Base-by-base conservation (phyloP, 2,888 invertebrate genomes). In the Tenthredo livida region DNA sequence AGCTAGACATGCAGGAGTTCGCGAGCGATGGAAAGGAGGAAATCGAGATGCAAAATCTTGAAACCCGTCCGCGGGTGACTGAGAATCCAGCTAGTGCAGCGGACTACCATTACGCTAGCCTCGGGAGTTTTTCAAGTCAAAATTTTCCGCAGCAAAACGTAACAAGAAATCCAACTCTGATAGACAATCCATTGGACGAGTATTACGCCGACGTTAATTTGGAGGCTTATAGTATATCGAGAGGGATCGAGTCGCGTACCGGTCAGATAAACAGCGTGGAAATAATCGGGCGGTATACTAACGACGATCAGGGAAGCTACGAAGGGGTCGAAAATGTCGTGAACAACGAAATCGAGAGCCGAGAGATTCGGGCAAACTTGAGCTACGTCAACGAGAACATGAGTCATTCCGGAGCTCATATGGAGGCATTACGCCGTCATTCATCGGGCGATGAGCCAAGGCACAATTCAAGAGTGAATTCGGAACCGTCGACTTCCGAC, bases 171-270 rank as follows among this genome's bases (percentile, higher is more conserved):
- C 90, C 91, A 7, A 91, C 91, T n/a, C 88, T 92, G 10, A 91
- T 90, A 67, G 90, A 89, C 86, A 92, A 92, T 86, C 92, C 91
- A 0, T 86, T 92, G n/a, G 91, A 92, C 85, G 89, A 89, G 61
- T 91, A 90, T 80, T 91, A 90, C 86, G 87, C 91, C 67, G 91
- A 91, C 86, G 91, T 92, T 86, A 91, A 92, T 78, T 73, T 91
- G 9, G 87, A 84, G 12, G 84, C 89, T 86, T 85, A 84, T 15
- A 72, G 47, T 12, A 83, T 77, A 61, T 84, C 73, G 33, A 54
- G 21, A 37, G 54, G 65, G 25, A 33, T 58, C 70, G 70, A 40
- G 15, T 83, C 61, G 40, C 58, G 58, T 29, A 10, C 15, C 21
- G 25, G 47, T 40, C 75, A 9, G 15, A 47, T 47, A 0, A 21